Evolutionary conservation across 2,888 invertebrate genomes (phyloP).

Genomic region (Temnothorax rugatulus): DNA sequence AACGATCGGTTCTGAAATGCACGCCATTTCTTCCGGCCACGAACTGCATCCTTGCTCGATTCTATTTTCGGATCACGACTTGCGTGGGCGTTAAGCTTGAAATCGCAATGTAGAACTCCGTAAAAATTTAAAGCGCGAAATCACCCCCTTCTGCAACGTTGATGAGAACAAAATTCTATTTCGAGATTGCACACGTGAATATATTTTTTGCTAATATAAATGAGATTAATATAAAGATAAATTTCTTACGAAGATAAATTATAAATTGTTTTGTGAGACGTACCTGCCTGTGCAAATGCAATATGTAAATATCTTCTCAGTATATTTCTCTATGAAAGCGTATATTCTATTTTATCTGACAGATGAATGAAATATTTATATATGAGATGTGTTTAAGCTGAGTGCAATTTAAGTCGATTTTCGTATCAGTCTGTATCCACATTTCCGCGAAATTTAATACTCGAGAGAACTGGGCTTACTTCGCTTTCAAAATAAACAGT

Average conservation of each 20-base stretch:
- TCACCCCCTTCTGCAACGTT: not conserved
- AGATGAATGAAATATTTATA: constrained; percentile 28
- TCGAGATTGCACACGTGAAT: not conserved
- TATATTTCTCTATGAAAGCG: constrained; percentile 3
- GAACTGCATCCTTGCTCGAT: not conserved
- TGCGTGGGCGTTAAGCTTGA: constrained; percentile 16
- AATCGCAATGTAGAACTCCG: not conserved
- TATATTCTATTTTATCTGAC: constrained; percentile 8
- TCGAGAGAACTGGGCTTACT: constrained; percentile 8
- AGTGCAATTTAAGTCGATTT: constrained; percentile 34
- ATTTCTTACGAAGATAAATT: not conserved
- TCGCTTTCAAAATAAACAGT: constrained; percentile 42
- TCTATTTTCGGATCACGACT: constrained; percentile 32
- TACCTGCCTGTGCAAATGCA: not conserved
- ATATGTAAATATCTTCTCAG: not conserved
- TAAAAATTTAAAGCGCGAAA: constrained; percentile 10
- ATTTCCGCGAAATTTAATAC: constrained; percentile 44
- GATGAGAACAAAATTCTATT: constrained; percentile 5
- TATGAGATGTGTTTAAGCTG: not conserved
- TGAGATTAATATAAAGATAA: not conserved
- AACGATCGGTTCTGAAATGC: constrained; percentile 19
- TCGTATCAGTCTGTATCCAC: constrained; percentile 15
- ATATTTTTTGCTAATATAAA: not conserved
- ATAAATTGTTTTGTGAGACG: not conserved
- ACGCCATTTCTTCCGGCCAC: constrained; percentile 2